A percentile compares a stretch with the other conserved stretches of the same genome.
These are phyloP conservation scores for Oligia latruncula DNA, from an alignment of 2,888 invertebrate species.

Conservation along the genomic window DNA sequence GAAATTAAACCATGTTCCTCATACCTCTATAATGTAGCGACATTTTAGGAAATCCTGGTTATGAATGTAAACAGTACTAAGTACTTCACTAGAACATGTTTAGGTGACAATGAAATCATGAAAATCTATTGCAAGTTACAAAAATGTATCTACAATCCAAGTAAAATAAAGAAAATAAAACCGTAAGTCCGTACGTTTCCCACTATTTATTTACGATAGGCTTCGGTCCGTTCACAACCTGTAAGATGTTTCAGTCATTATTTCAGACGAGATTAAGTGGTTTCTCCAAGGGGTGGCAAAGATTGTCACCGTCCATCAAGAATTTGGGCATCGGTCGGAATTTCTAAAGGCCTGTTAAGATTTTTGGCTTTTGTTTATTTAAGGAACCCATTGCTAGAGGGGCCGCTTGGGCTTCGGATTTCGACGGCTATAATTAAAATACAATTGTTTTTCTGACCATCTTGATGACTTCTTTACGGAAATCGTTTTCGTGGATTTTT, in stretches of 20 bases:
- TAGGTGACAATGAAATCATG: background rate
- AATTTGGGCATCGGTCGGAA: constrained; percentile 56
- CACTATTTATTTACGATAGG: constrained; percentile 59
- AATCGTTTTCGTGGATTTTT: background rate
- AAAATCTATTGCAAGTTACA: background rate
- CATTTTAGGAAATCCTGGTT: constrained; percentile 9
- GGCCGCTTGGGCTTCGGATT: constrained; percentile 44
- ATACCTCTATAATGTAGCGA: no score
- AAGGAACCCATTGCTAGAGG: constrained; percentile 42
- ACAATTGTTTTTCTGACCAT: constrained; percentile 26
- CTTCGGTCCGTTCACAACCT: constrained; percentile 46
- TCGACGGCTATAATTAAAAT: constrained; percentile 36
- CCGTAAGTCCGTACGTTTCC: constrained; percentile 4
- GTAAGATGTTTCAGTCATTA: constrained; percentile 70
- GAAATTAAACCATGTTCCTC: no score
- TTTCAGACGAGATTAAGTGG: constrained; percentile 73
- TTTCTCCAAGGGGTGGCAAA: constrained; percentile 63
- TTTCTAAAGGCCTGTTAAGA: constrained; percentile 59
- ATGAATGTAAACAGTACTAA: background rate
- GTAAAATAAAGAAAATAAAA: constrained; percentile 7
- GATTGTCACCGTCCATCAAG: constrained; percentile 70
- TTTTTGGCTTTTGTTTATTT: constrained; percentile 63
- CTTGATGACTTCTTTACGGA: constrained; percentile 1
- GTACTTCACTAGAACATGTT: background rate
- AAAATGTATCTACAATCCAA: background rate